A percentile compares a stretch with the other conserved stretches of the same genome.
phyloP scores from a whole-genome alignment of 2,888 invertebrate species.

The Thyatira batis region DNA sequence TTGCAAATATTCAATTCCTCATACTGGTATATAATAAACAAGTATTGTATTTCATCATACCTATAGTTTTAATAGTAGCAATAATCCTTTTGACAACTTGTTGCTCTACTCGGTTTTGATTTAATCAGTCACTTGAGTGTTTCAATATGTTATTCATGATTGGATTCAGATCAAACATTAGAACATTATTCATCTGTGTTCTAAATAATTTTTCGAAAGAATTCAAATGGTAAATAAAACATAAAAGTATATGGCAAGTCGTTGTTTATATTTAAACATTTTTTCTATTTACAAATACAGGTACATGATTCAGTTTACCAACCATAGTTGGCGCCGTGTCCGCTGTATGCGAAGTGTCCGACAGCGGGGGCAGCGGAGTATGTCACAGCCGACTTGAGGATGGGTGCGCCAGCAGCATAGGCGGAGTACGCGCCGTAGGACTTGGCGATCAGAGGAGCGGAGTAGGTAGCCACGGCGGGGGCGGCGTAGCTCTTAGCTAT shows the following conservation, averaged over 20 bases:
- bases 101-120: neutral
- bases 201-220: too few species aligned
- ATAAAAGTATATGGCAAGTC: slow-evolving; percentile 39
- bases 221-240: slow-evolving; percentile 13
- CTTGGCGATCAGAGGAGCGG: slow-evolving; percentile 37
- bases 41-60: too few species aligned
- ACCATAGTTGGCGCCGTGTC: slow-evolving; percentile 84
- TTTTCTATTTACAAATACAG: slow-evolving; percentile 54
- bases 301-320: slow-evolving; percentile 78
- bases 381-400: slow-evolving; percentile 67
- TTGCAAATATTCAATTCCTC: too few species aligned
- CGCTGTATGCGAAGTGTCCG: slow-evolving; percentile 84
- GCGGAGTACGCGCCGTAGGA: slow-evolving; percentile 45
- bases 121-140: neutral
- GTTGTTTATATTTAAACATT: slow-evolving; percentile 45
- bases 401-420: slow-evolving; percentile 59
- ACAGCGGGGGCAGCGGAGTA: slow-evolving; percentile 84
- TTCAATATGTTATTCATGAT: neutral
- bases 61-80: neutral
- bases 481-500: slow-evolving; percentile 46
- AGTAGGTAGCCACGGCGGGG: slow-evolving; percentile 52
- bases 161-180: too few species aligned
- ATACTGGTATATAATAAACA: too few species aligned
- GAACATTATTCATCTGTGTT: too few species aligned
- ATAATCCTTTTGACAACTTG: neutral